Evolutionary conservation across 1,140 invertebrate species (phyloP), one percentile per base, ranked within the genome.

Genomic region (Bombus polaris): DNA sequence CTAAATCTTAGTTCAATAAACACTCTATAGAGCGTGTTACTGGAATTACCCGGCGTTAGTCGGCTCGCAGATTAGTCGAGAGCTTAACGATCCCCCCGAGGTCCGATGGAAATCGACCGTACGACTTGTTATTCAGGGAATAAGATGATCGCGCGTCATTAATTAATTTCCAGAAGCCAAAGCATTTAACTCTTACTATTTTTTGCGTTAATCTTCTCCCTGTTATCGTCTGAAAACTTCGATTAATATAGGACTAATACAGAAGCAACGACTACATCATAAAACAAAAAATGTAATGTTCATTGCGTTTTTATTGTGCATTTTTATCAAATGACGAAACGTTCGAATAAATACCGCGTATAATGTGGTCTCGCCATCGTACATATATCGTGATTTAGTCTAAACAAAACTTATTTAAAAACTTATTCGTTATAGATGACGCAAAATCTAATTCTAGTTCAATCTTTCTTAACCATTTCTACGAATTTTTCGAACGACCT

Each of bases 1-100:
- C 73, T 83, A 70, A 83, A 83, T 78, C 65, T 77, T 77, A 83
- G 44, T 78, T 83, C 74, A 70, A 78, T 83, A 78, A 83, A 83
- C 74, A 77, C 82, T 83, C 74, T 66, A 78, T 83, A 83, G 74
- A 83, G 65, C 73, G 62, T 68, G 81, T 70, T 75, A 83, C 72
- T n/a, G 81, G 74, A 83, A 83, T 83, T 57, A 78, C 44, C 47
- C 47, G 37, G 37, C 42, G 65, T 83, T 78, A 39, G 66, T 65
- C 74, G 42, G 3, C n/a, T 77, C 47, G 44, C 65, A 83, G 82
- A 78, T 83, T 83, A 83, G 74, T 47, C 62, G 44, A 83, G 35
- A 42, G 82, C 65, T 83, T 83, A 83, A 78, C 53, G 75, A 78
- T 71, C 39, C 66, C 32, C 44, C 37, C 5, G 53, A 57, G 37